Evolutionary conservation across 1,140 invertebrate species (phyloP), one percentile per base, ranked within the genome.

Genomic region (Ceratosolen solmsi): DNA sequence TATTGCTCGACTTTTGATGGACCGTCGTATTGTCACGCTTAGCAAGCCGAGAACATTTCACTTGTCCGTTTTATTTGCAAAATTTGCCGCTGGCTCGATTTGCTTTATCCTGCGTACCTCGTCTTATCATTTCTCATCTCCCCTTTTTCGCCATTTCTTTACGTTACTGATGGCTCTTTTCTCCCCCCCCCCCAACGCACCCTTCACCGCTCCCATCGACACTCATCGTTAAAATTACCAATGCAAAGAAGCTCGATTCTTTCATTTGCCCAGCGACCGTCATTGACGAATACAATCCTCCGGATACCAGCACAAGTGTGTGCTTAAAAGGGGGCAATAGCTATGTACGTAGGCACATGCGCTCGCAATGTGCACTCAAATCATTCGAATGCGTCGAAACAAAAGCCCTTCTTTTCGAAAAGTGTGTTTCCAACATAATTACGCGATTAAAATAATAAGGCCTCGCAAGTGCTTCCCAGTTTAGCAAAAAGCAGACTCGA

Each of bases 361-460:
- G 33, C 36, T 70, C 3, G 46, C 0, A 72, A 30, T 36, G 46
- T 13, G 20, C 46, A 51, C 20, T 72, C 17, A 8, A 70, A 70
- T 70, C 65, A 70, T 70, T 20, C n/a, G 65, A 38, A 25, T 22
- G 25, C 54, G 13, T 38, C 56, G 56, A 5, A 38, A 22, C 25
- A 77, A 77, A 65, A 77, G 75, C 41, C 17, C 41, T 46, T n/a
- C 72, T 38, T 60, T 25, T 38, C 7, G 22, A 51, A 51, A 51
- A 17, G 38, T 30, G 46, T 30, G 20, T 56, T 75, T 58, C 17
- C 38, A 49, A 9, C 38, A 9, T 79, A 68, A 54, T 70, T 25
- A 54, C 41, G 65, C 74, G 38, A 82, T 82, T 82, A 82, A 82
- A 82, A 77, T 82, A 77, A 82, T 82, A 77, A 82, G 74, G 38